A percentile compares a stretch with the other conserved stretches of the same genome.
Conservation (phyloP, 2,797 vertebrate species). For the Helarctos malayanus region DNA sequence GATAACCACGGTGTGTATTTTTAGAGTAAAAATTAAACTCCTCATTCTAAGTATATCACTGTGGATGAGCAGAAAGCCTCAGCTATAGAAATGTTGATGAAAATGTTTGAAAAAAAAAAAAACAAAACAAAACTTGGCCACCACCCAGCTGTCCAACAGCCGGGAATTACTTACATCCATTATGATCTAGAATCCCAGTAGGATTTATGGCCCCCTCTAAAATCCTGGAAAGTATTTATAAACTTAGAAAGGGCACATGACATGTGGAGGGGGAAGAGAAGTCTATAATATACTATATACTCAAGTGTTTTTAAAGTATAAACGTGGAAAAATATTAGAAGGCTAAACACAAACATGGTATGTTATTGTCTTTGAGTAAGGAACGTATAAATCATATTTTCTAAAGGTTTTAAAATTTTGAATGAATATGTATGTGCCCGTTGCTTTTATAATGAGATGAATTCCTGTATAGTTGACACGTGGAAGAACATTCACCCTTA, state of each 20-base stretch:
- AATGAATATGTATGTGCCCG: background rate
- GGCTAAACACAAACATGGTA: background rate
- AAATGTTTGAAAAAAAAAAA: background rate
- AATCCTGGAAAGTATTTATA: background rate
- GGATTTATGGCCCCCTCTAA: background rate
- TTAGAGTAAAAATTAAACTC: background rate
- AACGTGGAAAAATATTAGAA: background rate
- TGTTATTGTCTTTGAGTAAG: background rate
- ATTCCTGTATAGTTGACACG: background rate
- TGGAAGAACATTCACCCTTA: background rate
- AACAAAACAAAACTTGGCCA: background rate
- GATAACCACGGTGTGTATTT: background rate
- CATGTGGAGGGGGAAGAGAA: background rate
- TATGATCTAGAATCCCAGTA: background rate
- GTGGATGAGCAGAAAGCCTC: background rate
- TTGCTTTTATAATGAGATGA: background rate
- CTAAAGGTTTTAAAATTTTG: background rate
- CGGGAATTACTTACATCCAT: background rate
- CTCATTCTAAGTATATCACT: background rate
- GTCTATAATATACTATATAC: background rate
- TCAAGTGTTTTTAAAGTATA: background rate
- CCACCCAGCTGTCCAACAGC: background rate
- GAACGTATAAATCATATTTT: background rate
- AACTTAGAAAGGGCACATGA: background rate
- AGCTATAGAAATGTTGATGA: background rate